Evolutionary conservation across 2,113 vertebrate genomes (phyloP).

Genomic region (Riparia riparia): DNA sequence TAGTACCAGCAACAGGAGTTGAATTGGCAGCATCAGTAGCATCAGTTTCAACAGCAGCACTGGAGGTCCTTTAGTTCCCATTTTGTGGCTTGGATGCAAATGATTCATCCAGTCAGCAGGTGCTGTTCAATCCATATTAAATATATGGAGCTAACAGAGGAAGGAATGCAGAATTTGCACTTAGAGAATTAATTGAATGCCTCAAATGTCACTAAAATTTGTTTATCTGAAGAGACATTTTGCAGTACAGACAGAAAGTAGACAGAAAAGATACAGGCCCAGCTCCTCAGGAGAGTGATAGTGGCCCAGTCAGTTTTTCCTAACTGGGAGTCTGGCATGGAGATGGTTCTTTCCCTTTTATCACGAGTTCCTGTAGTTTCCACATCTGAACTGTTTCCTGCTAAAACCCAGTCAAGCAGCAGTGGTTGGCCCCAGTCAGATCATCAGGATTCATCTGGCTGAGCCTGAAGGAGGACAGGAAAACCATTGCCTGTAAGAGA

Average conservation of each 20-base stretch:
- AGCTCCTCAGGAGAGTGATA: background rate
- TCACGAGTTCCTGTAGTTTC: background rate
- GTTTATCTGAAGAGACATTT: background rate
- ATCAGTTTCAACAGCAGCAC: conserved; percentile 32
- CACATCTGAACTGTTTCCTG: background rate
- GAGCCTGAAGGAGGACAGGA: background rate
- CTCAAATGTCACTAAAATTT: background rate
- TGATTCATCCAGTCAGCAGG: conserved; percentile 47
- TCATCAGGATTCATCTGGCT: background rate
- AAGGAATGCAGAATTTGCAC: conserved; percentile 6
- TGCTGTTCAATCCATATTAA: conserved; percentile 12
- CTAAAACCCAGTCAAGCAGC: background rate
- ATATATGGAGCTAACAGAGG: background rate
- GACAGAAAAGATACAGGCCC: background rate
- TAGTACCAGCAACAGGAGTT: conserved; percentile 43
- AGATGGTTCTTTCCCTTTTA: background rate
- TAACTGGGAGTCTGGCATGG: background rate
- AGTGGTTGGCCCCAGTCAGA: background rate
- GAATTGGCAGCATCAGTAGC: conserved; percentile 42
- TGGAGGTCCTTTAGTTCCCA: conserved; percentile 40
- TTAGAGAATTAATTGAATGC: background rate
- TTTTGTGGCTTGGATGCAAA: conserved; percentile 36
- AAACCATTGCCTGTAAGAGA: background rate
- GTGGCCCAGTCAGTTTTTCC: fast-evolving
- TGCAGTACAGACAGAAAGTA: background rate